A percentile compares a stretch with the other conserved stretches of the same genome.
Conservation (phyloP, 1,140 invertebrate species). For the Achroia grisella region DNA sequence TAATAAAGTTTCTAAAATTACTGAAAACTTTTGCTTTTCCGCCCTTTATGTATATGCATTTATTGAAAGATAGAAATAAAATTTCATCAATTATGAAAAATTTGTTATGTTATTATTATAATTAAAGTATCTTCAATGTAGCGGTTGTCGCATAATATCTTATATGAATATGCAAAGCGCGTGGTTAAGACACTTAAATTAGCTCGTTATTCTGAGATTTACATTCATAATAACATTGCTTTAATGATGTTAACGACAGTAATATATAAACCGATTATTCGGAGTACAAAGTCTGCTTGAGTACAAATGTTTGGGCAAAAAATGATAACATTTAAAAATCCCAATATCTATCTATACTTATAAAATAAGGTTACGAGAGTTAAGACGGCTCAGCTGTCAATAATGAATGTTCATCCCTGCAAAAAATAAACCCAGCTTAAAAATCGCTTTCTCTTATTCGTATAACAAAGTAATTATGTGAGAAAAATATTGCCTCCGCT, state of each 20-base stretch:
- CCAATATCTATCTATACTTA: no score
- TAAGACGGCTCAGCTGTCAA: conserved; percentile 11
- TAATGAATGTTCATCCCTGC: conserved; percentile 8
- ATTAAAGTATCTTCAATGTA: neutral
- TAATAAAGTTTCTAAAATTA: no score
- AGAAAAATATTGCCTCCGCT: conserved; percentile 18
- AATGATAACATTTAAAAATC: no score
- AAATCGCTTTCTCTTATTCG: conserved; percentile 11
- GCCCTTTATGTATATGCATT: no score
- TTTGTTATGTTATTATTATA: conserved; percentile 1
- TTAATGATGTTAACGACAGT: conserved; percentile 19
- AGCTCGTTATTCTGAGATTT: conserved; percentile 31
- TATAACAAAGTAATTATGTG: conserved; percentile 19
- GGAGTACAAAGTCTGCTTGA: no score
- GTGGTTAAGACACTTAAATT: conserved; percentile 36
- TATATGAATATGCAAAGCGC: conserved; percentile 26
- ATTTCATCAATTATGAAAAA: no score
- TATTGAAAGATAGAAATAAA: no score
- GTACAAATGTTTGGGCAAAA: no score
- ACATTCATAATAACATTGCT: conserved; percentile 30
- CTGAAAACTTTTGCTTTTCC: no score
- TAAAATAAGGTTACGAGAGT: neutral
- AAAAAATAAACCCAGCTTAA: conserved; percentile 15
- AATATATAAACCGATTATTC: no score
- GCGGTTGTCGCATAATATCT: neutral